phyloP scores from a whole-genome alignment of 1,140 invertebrate species.

The Hycleus phaleratus region DNA sequence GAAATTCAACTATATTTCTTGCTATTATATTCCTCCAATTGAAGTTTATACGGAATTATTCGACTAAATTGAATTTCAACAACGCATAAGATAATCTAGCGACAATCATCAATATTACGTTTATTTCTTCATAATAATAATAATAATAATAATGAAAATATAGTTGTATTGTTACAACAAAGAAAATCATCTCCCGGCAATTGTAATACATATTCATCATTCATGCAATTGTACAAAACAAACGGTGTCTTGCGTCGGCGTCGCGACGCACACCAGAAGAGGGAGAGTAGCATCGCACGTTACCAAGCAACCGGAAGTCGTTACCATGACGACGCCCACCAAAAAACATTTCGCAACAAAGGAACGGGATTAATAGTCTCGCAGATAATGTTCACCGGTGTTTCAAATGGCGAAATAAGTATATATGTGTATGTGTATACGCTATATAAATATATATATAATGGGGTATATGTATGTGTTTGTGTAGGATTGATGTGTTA shows the following conservation, averaged over 20 bases:
- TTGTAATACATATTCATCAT: constrained; percentile 34
- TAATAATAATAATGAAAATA: too few relatives aligned
- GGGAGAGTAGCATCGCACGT: constrained; percentile 22
- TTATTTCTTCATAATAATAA: too few relatives aligned
- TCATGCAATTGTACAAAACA: constrained; percentile 34
- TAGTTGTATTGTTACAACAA: too few relatives aligned
- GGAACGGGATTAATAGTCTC: constrained; percentile 38
- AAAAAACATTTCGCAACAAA: constrained; percentile 39
- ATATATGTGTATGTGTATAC: constrained; percentile 5
- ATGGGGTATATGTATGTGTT: too few relatives aligned
- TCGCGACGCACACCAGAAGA: constrained; percentile 17
- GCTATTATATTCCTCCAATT: too few relatives aligned
- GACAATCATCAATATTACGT: too few relatives aligned
- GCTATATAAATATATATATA: too few relatives aligned
- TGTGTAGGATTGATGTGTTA: too few relatives aligned
- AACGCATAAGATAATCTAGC: too few relatives aligned
- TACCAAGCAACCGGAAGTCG: constrained; percentile 35
- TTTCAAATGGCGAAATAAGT: constrained; percentile 37
- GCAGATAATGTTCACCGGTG: constrained; percentile 36
- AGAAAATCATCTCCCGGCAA: constrained; percentile 6
- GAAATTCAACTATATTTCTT: too few relatives aligned
- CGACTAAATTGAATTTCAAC: too few relatives aligned
- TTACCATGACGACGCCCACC: constrained; percentile 34
- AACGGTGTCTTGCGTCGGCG: constrained; percentile 31
- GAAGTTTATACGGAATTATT: too few relatives aligned